Evolutionary conservation across 2,797 vertebrate genomes (phyloP), one percentile per base, ranked within the genome.

Genomic region (Sorex maritimensis): DNA sequence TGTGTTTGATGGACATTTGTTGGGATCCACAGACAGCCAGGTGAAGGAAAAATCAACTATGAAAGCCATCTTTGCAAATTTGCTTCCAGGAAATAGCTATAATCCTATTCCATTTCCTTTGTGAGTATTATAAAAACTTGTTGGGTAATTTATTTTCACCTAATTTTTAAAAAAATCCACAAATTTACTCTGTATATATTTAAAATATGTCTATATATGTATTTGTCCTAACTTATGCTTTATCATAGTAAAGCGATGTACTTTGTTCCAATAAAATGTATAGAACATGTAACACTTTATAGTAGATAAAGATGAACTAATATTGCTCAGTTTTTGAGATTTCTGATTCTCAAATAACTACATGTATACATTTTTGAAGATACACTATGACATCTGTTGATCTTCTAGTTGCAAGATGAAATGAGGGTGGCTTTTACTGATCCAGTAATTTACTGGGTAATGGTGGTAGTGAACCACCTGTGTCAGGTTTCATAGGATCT

Each of bases 11-110:
- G 99, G 99, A 93, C 99, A 99, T 97, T 97, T 98, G 93, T 93
- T 99, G 97, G 99, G 99, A 92, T 99, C 99, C 96, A 98, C 97
- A 75, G 99, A 99, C 96, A 99, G 99, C 96, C 99, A 99, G 96
- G 99, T 99, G 95, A 99, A 99, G 96, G 99, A 99, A 97, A 99
- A 99, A 71, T 99, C 99, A 97, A 99, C 99, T 85, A 99, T 99
- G 99, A 99, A 99, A 97, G 99, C 99, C 93, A 99, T 99, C 97
- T 98, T 99, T 82, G 99, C 99, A 90, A 99, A 99, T 98, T 98
- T 99, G 95, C 98, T 99, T 95, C 99, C 99, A 46, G 99, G 99
- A 95, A 99, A 99, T 98, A 99, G 98, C 97, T 99, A 99, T 97
- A 99, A 99, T 96, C 98, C 99, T 72, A 99, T 99, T 96, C 99